Evolutionary conservation across 1,140 invertebrate genomes (phyloP), one percentile per base, ranked within the genome.

Genomic region (Cherax quadricarinatus): DNA sequence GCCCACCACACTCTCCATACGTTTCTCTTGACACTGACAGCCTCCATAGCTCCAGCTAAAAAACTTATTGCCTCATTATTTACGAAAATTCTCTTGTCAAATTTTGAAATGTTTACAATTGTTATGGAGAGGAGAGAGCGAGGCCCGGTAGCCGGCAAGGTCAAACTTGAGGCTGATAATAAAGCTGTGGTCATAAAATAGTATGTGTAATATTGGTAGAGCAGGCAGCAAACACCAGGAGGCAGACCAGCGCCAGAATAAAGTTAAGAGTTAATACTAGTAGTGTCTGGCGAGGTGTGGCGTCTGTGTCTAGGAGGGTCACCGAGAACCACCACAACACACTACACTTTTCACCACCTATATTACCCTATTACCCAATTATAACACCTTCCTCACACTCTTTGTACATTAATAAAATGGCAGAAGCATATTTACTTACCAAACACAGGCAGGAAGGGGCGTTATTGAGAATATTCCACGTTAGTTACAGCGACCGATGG

Each of bases 221-320:
- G 30, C 30, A 41, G 30, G 30, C 2, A 41, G 30, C 30, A 41
- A 41, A 41, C 30, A 41, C 30, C 30, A 41, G 30, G 30, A 41
- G 62, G 41, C 24, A 30, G 14, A 24, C 16, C 0, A 24, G 70
- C 60, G 21, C 30, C 41, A 16, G 70, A 66, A 70, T 85, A 85
- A 85, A 85, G 83, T 30, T 70, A 85, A 85, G 30, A 70, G 83
- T 66, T 70, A 85, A 66, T 51, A 87, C 14, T 10, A 16, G 18
- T 18, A 83, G 62, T 89, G 41, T 90, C 88, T 90, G 88, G 88
- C 88, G 88, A 90, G 88, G 88, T 90, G 88, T 90, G 88, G 88
- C 88, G 88, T 90, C 88, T 90, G 24, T 90, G 88, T 53, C 82
- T 30, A 14, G 41, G 30, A 78, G 81, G 81, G 88, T 90, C 66